phyloP scores from a whole-genome alignment of 1,140 invertebrate species.

The Scaptomyza pallida region DNA sequence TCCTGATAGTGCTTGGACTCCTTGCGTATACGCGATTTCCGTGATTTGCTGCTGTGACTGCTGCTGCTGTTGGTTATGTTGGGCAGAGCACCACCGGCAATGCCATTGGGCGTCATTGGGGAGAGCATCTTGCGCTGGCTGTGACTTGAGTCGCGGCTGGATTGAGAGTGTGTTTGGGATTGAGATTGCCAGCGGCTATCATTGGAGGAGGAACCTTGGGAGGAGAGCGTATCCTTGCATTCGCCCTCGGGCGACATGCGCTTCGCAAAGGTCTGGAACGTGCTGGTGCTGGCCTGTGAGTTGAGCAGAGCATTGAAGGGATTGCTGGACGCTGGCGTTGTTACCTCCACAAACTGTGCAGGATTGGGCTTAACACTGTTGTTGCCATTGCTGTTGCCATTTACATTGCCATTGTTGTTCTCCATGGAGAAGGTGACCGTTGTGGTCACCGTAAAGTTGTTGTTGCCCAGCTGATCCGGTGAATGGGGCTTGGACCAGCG shows the following conservation, averaged over 20 bases:
- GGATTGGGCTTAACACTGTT: slow-evolving; percentile 46
- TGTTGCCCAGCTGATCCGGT: slow-evolving; percentile 82
- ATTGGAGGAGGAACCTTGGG: slow-evolving; percentile 84
- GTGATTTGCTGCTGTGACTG: slow-evolving; percentile 65
- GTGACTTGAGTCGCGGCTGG: slow-evolving; percentile 64
- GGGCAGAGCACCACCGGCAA: slow-evolving; percentile 8
- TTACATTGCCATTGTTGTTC: slow-evolving; percentile 83
- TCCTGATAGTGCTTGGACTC: slow-evolving; percentile 89
- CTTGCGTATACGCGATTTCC: slow-evolving; percentile 84
- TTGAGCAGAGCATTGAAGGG: slow-evolving; percentile 74
- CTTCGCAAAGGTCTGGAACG: slow-evolving; percentile 84
- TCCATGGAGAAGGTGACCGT: slow-evolving; percentile 91
- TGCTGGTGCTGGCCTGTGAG: slow-evolving; percentile 68
- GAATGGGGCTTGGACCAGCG: slow-evolving; percentile 87
- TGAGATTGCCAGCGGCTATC: slow-evolving; percentile 78
- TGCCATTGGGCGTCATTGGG: slow-evolving; percentile 52
- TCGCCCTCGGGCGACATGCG: slow-evolving; percentile 85
- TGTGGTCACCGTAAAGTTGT: slow-evolving; percentile 91
- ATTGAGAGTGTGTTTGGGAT: slow-evolving; percentile 48
- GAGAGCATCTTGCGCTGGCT: slow-evolving; percentile 72
- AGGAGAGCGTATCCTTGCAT: slow-evolving; percentile 84
- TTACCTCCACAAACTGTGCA: slow-evolving; percentile 84
- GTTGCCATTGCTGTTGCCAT: not conserved
- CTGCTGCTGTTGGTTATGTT: slow-evolving; percentile 28
- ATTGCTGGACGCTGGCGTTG: slow-evolving; percentile 71